Conservation (phyloP, 1,140 invertebrate genomes). For the Listronotus bonariensis region DNA sequence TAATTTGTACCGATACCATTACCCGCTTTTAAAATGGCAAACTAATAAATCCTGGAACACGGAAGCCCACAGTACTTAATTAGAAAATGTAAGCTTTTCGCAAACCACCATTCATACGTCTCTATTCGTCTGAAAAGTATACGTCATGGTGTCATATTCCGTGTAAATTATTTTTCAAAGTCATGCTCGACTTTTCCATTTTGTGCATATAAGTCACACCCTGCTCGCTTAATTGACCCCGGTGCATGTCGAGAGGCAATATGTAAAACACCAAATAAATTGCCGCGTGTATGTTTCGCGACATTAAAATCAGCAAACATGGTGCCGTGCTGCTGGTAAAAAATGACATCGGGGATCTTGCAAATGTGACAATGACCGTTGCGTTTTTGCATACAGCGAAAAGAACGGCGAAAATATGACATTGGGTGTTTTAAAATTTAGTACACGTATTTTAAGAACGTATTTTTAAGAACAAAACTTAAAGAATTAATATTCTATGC, state of each 20-base stretch:
- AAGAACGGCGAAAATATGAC: too few species aligned
- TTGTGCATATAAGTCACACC: slow-evolving; percentile 37
- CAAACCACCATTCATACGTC: too few species aligned
- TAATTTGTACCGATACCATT: too few species aligned
- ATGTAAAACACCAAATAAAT: slow-evolving; percentile 45
- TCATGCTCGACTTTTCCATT: slow-evolving; percentile 30
- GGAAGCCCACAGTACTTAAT: too few species aligned
- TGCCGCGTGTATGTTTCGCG: slow-evolving; percentile 39
- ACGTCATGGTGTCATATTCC: slow-evolving; percentile 23
- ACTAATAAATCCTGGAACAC: too few species aligned
- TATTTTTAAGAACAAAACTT: too few species aligned
- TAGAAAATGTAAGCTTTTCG: too few species aligned
- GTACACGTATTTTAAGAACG: too few species aligned
- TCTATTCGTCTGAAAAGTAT: background rate
- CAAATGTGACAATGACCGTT: slow-evolving; percentile 36
- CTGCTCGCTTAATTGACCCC: slow-evolving; percentile 29
- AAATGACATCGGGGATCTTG: slow-evolving; percentile 36
- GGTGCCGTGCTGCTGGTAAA: slow-evolving; percentile 26
- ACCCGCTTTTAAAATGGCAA: too few species aligned
- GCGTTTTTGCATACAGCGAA: background rate
- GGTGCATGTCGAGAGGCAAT: slow-evolving; percentile 41
- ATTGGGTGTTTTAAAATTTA: too few species aligned
- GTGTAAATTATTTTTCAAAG: slow-evolving; percentile 34
- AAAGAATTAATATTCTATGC: too few species aligned
- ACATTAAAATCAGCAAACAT: slow-evolving; percentile 43